These are phyloP conservation scores for Ichneumoninae sp. DNA, from an alignment of 2,888 invertebrate species.

Conservation along the genomic window DNA sequence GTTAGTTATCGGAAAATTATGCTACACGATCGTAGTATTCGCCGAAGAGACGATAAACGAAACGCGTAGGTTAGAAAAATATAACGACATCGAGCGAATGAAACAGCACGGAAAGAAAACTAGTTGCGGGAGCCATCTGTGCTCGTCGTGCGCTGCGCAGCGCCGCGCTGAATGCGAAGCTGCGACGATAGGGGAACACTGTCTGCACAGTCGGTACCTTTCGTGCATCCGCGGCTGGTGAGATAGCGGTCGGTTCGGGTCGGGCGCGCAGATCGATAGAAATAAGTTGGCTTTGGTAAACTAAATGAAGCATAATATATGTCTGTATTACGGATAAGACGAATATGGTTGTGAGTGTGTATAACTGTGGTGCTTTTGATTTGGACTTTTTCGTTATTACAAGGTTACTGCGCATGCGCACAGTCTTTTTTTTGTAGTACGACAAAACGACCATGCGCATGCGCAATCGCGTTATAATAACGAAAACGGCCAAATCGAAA, in stretches of 20 bases:
- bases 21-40: background rate
- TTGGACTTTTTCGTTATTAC: too few species aligned
- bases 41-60: background rate
- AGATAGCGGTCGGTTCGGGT: background rate
- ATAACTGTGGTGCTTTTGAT: too few species aligned
- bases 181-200: background rate
- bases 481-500: too few species aligned
- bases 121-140: conserved; percentile 17
- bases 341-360: too few species aligned
- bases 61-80: conserved; percentile 1
- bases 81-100: background rate
- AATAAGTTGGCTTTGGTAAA: background rate
- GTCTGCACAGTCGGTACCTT: background rate
- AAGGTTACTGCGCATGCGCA: too few species aligned
- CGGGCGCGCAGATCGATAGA: background rate
- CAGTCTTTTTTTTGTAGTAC: too few species aligned
- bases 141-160: background rate
- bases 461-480: too few species aligned
- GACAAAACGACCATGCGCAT: too few species aligned
- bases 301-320: background rate
- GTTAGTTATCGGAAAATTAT: background rate
- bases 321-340: too few species aligned
- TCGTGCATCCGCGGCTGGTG: background rate
- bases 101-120: background rate
- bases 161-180: background rate